Percentiles rank a stretch among this genome's conserved stretches.
phyloP scores from a whole-genome alignment of 2,113 vertebrate species.

The Scatophagus argus region DNA sequence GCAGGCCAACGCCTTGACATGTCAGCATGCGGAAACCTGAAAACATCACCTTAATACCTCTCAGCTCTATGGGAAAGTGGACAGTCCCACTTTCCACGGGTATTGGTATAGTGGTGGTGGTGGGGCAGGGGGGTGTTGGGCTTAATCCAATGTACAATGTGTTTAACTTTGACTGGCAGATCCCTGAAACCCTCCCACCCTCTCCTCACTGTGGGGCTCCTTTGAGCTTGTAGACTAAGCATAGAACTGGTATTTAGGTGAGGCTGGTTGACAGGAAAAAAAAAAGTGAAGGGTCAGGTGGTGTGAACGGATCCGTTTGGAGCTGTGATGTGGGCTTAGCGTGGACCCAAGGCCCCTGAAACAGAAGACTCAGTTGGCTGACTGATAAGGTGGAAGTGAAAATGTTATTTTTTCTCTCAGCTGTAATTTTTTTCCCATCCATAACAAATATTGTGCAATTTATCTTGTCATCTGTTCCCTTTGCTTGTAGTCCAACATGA shows the following conservation, averaged over 20 bases:
- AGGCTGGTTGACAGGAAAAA: conserved; percentile 54
- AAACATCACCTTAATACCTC: conserved; percentile 50
- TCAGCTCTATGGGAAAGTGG: conserved; percentile 64
- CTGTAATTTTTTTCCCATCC: neutral
- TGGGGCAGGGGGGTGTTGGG: neutral
- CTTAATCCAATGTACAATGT: conserved; percentile 79
- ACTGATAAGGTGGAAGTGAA: neutral
- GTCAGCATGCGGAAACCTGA: conserved; percentile 30
- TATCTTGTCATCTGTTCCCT: neutral
- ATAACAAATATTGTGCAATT: neutral
- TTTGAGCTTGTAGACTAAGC: conserved; percentile 46
- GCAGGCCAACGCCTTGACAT: conserved; percentile 44
- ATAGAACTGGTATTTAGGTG: conserved; percentile 57
- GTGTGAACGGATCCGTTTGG: conserved; percentile 48
- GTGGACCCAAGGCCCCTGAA: conserved; percentile 30
- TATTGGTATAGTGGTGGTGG: conserved; percentile 15
- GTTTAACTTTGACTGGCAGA: conserved; percentile 77
- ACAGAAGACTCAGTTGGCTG: neutral
- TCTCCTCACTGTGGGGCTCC: conserved; percentile 56
- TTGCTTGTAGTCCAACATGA: neutral
- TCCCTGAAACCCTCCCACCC: conserved; percentile 38
- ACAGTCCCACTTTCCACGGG: conserved; percentile 64
- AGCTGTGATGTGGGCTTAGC: conserved; percentile 41
- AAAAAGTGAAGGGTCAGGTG: conserved; percentile 71
- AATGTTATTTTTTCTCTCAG: neutral